phyloP scores from a whole-genome alignment of 1,140 invertebrate genomes.

The Bombus waltoni region DNA sequence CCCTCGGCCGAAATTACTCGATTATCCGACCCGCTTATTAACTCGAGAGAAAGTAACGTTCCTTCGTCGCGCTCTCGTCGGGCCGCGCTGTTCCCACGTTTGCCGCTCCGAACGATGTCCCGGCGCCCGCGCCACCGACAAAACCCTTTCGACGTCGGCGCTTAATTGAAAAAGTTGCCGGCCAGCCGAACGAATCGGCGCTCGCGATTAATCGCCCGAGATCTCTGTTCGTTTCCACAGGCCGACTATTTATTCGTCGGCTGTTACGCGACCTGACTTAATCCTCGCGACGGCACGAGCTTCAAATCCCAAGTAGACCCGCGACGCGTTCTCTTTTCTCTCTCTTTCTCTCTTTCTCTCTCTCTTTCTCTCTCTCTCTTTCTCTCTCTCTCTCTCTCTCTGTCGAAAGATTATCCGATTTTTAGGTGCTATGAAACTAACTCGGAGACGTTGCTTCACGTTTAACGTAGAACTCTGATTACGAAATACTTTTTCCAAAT shows the following conservation, averaged over 20 bases:
- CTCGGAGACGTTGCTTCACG: too few relatives aligned
- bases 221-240: neutral
- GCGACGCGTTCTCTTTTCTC: neutral
- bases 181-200: constrained; percentile 29
- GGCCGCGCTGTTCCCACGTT: too few relatives aligned
- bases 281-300: neutral
- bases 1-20: constrained; percentile 32
- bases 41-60: constrained; percentile 28
- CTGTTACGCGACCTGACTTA: neutral
- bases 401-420: too few relatives aligned
- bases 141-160: neutral
- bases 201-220: constrained; percentile 21
- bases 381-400: too few relatives aligned
- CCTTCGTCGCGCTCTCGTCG: neutral
- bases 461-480: too few relatives aligned
- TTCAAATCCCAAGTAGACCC: neutral
- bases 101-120: neutral
- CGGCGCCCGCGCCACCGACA: too few relatives aligned
- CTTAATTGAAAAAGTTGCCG: constrained; percentile 48
- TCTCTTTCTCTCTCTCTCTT: too few relatives aligned
- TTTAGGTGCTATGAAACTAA: too few relatives aligned
- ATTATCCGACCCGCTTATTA: constrained; percentile 44
- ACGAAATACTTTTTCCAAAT: too few relatives aligned
- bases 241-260: neutral
- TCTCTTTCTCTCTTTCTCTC: neutral